phyloP scores from a whole-genome alignment of 1,140 invertebrate species.

The Whitmania pigra region DNA sequence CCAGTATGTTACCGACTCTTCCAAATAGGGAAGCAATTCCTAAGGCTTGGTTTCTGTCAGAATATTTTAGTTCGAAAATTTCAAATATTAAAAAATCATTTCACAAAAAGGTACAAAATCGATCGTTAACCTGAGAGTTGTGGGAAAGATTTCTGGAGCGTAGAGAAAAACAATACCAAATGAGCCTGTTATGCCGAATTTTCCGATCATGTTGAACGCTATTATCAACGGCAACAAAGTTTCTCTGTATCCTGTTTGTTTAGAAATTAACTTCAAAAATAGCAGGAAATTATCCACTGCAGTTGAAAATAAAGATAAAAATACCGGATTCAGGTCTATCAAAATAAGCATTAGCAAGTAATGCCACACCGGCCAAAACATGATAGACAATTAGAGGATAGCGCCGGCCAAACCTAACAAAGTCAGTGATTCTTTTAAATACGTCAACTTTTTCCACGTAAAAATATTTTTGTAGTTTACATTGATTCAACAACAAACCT shows the following conservation, averaged over 20 bases:
- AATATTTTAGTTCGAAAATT: background rate
- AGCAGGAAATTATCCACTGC: too few relatives aligned
- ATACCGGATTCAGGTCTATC: background rate
- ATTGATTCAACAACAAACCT: conserved; percentile 24
- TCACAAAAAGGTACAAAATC: background rate
- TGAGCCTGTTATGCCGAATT: conserved; percentile 65
- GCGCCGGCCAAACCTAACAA: conserved; percentile 32
- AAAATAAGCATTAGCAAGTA: conserved; percentile 23
- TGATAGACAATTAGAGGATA: conserved; percentile 32
- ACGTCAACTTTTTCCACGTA: background rate
- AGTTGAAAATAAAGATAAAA: too few relatives aligned
- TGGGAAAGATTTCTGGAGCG: conserved; percentile 38
- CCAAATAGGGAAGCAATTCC: conserved; percentile 23
- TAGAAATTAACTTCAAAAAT: conserved; percentile 3
- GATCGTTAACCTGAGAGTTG: conserved; percentile 30
- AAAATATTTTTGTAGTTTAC: background rate
- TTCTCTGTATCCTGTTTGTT: conserved; percentile 29
- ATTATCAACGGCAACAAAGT: conserved; percentile 52
- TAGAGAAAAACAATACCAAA: conserved; percentile 42
- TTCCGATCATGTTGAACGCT: conserved; percentile 62
- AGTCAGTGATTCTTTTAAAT: background rate
- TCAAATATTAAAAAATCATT: background rate
- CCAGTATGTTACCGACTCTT: conserved; percentile 24
- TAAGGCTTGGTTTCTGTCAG: conserved; percentile 22
- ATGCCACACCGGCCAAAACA: conserved; percentile 32